Conservation (phyloP, 37 sponge, comb jelly and placozoan genomes). For the Beroe ovata region DNA sequence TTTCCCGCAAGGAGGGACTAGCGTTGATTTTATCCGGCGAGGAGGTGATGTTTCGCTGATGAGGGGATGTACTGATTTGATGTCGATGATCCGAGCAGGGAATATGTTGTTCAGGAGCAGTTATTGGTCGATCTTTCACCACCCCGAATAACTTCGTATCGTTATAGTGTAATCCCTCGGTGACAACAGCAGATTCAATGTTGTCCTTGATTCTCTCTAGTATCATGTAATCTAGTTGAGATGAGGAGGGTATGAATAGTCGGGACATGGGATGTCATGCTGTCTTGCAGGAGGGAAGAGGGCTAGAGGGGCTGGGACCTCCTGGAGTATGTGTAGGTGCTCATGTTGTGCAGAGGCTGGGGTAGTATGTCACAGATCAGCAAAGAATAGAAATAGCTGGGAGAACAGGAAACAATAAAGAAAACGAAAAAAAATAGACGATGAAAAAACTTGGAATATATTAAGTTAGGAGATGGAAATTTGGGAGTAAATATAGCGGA, state of each 20-base stretch:
- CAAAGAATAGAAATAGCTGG: too few species aligned
- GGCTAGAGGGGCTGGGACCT: too few species aligned
- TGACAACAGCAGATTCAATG: neutral
- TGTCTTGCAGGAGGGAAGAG: too few species aligned
- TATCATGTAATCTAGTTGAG: neutral
- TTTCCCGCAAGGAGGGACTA: neutral
- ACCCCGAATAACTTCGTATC: neutral
- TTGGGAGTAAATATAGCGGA: neutral
- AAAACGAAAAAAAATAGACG: too few species aligned
- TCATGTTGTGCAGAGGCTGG: too few species aligned
- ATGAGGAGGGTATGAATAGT: too few species aligned
- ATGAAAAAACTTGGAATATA: too few species aligned
- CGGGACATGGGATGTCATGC: too few species aligned
- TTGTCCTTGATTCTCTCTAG: conserved; percentile 24
- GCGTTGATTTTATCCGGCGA: neutral
- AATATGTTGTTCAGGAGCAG: neutral
- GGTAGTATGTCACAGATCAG: too few species aligned
- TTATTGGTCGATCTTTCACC: neutral
- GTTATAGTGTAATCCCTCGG: neutral
- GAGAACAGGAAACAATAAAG: too few species aligned
- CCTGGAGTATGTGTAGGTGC: too few species aligned
- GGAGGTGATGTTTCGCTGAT: neutral
- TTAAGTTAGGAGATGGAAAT: too few species aligned
- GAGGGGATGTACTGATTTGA: neutral
- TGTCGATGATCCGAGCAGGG: neutral